phyloP scores from a whole-genome alignment of 1,140 invertebrate species.

The Propsilocerus akamusi region DNA sequence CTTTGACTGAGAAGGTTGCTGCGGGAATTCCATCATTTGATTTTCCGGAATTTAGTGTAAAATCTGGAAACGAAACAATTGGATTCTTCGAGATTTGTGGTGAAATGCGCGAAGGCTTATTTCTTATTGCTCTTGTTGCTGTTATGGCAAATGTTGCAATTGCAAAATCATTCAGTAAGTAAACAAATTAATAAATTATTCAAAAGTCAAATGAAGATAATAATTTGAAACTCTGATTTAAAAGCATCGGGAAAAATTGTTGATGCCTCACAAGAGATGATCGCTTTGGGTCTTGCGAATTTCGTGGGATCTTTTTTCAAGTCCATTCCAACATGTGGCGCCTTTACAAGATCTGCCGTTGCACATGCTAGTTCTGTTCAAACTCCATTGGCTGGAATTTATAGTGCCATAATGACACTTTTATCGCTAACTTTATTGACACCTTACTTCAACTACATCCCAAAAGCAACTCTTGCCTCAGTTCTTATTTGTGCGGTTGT shows the following conservation, averaged over 20 bases:
- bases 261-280: constrained; percentile 70
- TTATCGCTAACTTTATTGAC: constrained; percentile 50
- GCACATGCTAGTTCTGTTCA: constrained; percentile 80
- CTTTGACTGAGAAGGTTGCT: constrained; percentile 40
- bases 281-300: constrained; percentile 67
- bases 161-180: constrained; percentile 62
- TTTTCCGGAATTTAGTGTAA: constrained; percentile 41
- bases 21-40: constrained; percentile 40
- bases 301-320: constrained; percentile 68
- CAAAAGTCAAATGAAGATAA: no score
- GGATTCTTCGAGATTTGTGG: constrained; percentile 39
- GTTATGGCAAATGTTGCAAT: constrained; percentile 70
- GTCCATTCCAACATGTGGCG: constrained; percentile 76
- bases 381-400: constrained; percentile 63
- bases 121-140: constrained; percentile 54
- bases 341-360: constrained; percentile 74
- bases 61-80: constrained; percentile 22
- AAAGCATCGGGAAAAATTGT: constrained; percentile 45
- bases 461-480: constrained; percentile 51
- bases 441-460: constrained; percentile 53
- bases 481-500: constrained; percentile 74
- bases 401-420: constrained; percentile 48
- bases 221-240: no score
- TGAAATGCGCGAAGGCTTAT: constrained; percentile 37
- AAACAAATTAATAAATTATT: constrained; percentile 3